Evolutionary conservation across 2,113 vertebrate genomes (phyloP), one percentile per base, ranked within the genome.

Genomic region (Dipodomys stephensi): DNA sequence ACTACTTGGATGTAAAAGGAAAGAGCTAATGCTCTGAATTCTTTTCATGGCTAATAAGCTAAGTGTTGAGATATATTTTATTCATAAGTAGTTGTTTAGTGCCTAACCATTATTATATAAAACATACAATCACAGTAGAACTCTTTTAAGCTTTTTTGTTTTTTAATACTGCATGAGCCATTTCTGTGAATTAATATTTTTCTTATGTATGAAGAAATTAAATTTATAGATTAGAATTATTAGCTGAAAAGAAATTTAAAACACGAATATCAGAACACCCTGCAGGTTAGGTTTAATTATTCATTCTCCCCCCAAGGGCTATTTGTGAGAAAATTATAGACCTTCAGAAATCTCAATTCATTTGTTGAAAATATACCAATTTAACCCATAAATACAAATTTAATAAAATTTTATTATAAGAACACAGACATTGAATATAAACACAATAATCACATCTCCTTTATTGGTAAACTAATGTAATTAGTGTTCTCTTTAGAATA

Each of bases 241-340:
- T 93, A 93, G 90, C 6, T 92, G 39, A 65, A n/a, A 90, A 82
- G 64, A 88, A 72, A 86, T 73, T 92, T 83, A 68, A 93, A 91
- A 67, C 22, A 77, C 12, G 35, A 94, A 73, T 22, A 90, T 86
- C 2, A 86, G 83, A 90, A 68, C 86, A 13, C 30, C 27, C 53
- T 88, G 35, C 0, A 83, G n/a, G 18, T 68, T 78, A 92, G 81
- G 11, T 8, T 92, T 86, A 80, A 57, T 46, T 83, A 86, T 83
- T 95, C 57, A 49, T 7, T 18, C 88, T 91, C 68, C 88, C 53
- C 57, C n/a, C 83, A 94, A 60, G 28, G 3, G 73, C 81, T 86
- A 65, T 15, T 90, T 77, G 57, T 72, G 68, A 93, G 79, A 83
- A 93, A 94, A 88, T 69, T 71, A 80, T 67, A 80, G 92, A 80